Evolutionary conservation across 2,113 vertebrate genomes (phyloP), one percentile per base, ranked within the genome.

Genomic region (Cynoglossus semilaevis): DNA sequence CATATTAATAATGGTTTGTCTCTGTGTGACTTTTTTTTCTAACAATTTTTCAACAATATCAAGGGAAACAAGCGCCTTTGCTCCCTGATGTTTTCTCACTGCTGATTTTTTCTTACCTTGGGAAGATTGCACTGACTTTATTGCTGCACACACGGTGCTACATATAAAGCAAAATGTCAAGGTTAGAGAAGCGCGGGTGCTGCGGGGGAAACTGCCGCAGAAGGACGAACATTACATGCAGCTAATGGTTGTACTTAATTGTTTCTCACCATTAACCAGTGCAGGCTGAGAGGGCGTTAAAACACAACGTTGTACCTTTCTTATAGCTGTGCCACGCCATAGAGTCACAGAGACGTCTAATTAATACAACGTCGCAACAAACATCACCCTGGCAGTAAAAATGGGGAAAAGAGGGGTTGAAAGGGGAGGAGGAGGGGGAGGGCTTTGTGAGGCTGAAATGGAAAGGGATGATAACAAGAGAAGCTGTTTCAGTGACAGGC

Each of bases 191-290:
- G 46, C n/a, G 1, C 1, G 15, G n/a, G 51, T 16, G 57, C 51
- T 43, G 22, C 1, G 9, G 34, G 34, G 19, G 16, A 22, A 10
- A 22, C 51, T n/a, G 35, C 45, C 16, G 6, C 41, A 3, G 35
- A 19, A 15, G 15, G 9, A 12, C 43, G 29, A 22, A 51, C 46
- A 15, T 46, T 35, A 51, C 46, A 15, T 45, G 15, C 45, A 41
- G 35, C 35, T 29, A 8, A 58, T 43, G 36, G 56, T 43, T 9
- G 43, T 15, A 2, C 29, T 36, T 58, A 38, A 54, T 37, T 29
- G 34, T 49, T 70, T 48, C 58, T 51, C 36, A 4, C 42, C 47
- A 46, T 57, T 72, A 70, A 53, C 65, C 42, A 63, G 49, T 46
- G 7, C 7, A 49, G 43, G 59, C 51, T 41, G 22, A 40, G 40